Base-by-base conservation (phyloP, 2,888 invertebrate genomes). In the Scaptomyza reducta region DNA sequence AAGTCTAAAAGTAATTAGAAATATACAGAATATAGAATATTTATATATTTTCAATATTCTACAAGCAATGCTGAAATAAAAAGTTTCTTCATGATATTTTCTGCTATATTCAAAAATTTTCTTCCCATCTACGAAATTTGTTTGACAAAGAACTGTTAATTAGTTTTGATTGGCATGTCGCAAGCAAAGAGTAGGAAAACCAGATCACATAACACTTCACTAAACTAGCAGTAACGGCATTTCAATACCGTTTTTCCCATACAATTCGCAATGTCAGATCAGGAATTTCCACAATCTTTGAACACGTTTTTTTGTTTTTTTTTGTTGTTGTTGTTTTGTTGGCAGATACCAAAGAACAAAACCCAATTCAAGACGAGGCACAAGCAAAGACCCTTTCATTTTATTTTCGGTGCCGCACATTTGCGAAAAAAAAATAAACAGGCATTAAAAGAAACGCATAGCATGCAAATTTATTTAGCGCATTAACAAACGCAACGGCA, bases 401-500 rank as follows among this genome's bases (percentile, higher is more conserved):
- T 45, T 45, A 25, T 46, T 33, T 51, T 57, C 46, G 44, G 38
- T 65, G 45, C 56, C 16, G 55, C 47, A 11, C 10, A 40, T 40
- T 63, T 64, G 62, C 65, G 53, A 41, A 65, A 59, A 57, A 46
- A n/a, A 80, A 72, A 79, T 70, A 87, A 81, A 85, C 57, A 59
- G 53, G 53, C 60, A 70, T 72, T 64, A 70, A 57, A 55, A 65
- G 40, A 83, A 81, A 62, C 77, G 88, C 83, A 79, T 69, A 60
- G 80, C 74, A 82, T 87, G 82, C 82, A 87, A 82, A 82, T 82
- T 82, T 79, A 83, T 82, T 82, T 82, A 70, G 80, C 88, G 80
- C 83, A 87, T 82, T 87, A 83, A 79, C 79, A 61, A 77, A 70
- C 59, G 75, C 70, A 62, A 60, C 38, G 38, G 35, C 35, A 14